These are phyloP conservation scores for Chauna torquata DNA, from an alignment of 2,113 vertebrate genomes.

Conservation along the genomic window DNA sequence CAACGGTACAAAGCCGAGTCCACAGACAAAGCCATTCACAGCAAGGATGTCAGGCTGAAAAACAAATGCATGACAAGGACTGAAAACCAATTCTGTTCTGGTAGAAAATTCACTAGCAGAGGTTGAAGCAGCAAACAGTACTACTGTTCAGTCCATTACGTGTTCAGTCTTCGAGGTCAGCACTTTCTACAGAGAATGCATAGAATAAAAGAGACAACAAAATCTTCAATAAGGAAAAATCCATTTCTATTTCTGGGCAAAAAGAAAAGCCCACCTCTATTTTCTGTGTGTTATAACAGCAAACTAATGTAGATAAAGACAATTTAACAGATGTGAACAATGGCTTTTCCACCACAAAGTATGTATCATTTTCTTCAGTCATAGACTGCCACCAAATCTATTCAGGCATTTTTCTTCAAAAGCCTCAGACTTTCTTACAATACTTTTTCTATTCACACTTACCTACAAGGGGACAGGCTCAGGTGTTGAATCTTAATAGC, in stretches of 20 bases:
- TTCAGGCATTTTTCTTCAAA: conserved; percentile 2
- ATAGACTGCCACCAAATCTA: not conserved
- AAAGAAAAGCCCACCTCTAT: not conserved
- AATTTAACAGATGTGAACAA: not conserved
- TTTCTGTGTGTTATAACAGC: not conserved
- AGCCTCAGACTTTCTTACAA: not conserved
- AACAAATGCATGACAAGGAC: not conserved
- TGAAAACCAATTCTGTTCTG: not conserved
- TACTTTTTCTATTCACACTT: not conserved
- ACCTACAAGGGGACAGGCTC: not conserved
- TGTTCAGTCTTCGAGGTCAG: not conserved
- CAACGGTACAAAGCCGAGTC: conserved; percentile 63
- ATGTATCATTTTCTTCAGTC: not conserved
- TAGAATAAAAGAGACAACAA: not conserved
- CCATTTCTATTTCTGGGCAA: not conserved
- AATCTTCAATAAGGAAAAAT: not conserved
- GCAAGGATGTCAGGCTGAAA: not conserved
- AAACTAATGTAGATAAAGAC: not conserved
- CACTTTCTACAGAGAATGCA: not conserved
- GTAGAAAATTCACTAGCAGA: not conserved
- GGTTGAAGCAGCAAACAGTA: not conserved
- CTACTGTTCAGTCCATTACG: not conserved
- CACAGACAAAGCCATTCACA: conserved; percentile 66
- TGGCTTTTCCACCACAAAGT: not conserved
- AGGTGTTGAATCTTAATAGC: not conserved